Evolutionary conservation across 2,888 invertebrate genomes (phyloP).

Genomic region (Phortica magna): DNA sequence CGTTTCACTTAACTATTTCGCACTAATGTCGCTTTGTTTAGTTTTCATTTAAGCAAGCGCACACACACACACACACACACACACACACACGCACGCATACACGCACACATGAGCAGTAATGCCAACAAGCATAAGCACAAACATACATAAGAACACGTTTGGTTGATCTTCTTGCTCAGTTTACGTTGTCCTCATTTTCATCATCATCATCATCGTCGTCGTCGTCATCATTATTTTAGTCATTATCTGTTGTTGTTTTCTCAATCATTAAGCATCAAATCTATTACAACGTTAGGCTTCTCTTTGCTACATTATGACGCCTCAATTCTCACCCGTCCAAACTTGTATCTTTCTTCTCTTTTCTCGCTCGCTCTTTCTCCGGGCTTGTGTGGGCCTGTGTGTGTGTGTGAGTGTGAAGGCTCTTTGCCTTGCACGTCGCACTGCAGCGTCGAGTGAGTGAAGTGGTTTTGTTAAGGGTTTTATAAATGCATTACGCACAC

Average conservation of each 20-base stretch:
- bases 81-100: slow-evolving; percentile 2
- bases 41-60: slow-evolving; percentile 35
- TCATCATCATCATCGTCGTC: background rate
- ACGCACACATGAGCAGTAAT: slow-evolving; percentile 1
- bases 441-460: background rate
- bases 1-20: slow-evolving; percentile 25
- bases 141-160: background rate
- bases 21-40: slow-evolving; percentile 38
- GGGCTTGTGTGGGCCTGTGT: too few species aligned
- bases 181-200: background rate
- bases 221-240: background rate
- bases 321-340: background rate
- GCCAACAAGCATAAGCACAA: too few species aligned
- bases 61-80: background rate
- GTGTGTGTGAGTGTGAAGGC: too few species aligned
- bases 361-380: background rate
- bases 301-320: background rate
- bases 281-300: slow-evolving; percentile 44
- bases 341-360: background rate
- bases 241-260: slow-evolving; percentile 51
- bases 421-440: slow-evolving; percentile 3
- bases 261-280: slow-evolving; percentile 63
- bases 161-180: slow-evolving; percentile 1
- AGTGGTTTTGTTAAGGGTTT: slow-evolving; percentile 50
- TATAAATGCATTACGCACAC: slow-evolving; percentile 58